Evolutionary conservation across 1,140 invertebrate genomes (phyloP).

Genomic region (Aethina tumida): DNA sequence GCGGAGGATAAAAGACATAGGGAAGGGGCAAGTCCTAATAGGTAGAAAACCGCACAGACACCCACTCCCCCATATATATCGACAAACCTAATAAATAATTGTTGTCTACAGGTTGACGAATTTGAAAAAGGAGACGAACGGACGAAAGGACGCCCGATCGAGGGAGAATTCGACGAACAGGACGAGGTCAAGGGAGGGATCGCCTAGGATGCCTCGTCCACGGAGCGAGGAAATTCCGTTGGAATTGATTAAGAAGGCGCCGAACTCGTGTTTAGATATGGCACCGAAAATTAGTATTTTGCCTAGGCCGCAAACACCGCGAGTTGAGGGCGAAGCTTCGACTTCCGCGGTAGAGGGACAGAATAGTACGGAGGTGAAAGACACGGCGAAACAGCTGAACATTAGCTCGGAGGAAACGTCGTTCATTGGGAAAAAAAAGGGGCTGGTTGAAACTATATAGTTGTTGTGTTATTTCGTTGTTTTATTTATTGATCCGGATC

Average conservation of each 20-base stretch:
- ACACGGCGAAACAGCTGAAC: neutral
- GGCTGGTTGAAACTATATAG: conserved; percentile 60
- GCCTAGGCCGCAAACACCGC: conserved; percentile 33
- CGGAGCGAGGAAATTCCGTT: conserved; percentile 76
- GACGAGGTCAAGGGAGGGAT: conserved; percentile 55
- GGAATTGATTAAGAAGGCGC: conserved; percentile 45
- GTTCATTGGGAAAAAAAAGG: conserved; percentile 52
- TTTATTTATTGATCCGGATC: too few relatives aligned
- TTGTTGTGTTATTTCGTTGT: too few relatives aligned
- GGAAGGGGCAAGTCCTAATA: conserved; percentile 3
- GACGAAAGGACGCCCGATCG: conserved; percentile 24
- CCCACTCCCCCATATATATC: neutral
- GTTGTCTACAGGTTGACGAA: conserved; percentile 13
- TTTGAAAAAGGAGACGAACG: conserved; percentile 21
- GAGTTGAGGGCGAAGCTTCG: conserved; percentile 17
- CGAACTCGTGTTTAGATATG: conserved; percentile 34
- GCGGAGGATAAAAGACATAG: conserved; percentile 23
- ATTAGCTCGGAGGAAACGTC: conserved; percentile 58
- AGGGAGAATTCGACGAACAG: conserved; percentile 32
- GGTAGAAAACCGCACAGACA: neutral
- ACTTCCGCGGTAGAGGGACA: conserved; percentile 8
- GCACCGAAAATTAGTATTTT: conserved; percentile 31
- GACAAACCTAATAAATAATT: conserved; percentile 4
- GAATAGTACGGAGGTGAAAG: conserved; percentile 3
- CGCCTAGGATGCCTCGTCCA: conserved; percentile 60